Conservation (phyloP, 2,888 invertebrate genomes). For the Hirtodrosophila trivittata region DNA sequence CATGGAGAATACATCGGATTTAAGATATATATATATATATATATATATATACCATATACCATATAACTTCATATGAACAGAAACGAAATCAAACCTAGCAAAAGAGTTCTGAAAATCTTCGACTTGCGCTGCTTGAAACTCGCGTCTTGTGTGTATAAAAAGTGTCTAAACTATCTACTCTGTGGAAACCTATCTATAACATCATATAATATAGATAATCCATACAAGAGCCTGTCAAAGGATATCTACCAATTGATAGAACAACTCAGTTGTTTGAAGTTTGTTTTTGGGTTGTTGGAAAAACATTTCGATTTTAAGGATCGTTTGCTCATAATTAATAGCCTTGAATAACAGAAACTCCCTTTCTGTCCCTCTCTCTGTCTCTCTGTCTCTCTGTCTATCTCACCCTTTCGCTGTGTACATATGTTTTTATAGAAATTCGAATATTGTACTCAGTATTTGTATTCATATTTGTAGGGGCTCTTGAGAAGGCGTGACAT, state of each 20-base stretch:
- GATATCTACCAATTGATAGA: not conserved
- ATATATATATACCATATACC: too few relatives aligned
- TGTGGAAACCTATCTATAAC: too few relatives aligned
- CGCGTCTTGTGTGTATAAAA: too few relatives aligned
- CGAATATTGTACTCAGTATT: not conserved
- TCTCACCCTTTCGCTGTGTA: conserved; percentile 8
- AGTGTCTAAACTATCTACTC: too few relatives aligned
- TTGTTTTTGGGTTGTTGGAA: not conserved
- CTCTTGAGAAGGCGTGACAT: conserved; percentile 48
- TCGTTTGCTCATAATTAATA: not conserved
- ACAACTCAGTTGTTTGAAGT: not conserved
- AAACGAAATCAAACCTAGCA: too few relatives aligned
- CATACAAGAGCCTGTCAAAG: too few relatives aligned
- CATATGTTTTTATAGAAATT: not conserved
- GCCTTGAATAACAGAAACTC: not conserved
- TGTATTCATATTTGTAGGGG: conserved; percentile 8
- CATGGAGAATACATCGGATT: too few relatives aligned
- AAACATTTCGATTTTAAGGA: conserved; percentile 1
- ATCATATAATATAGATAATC: too few relatives aligned
- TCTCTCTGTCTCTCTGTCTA: not conserved
- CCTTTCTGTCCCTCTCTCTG: not conserved
- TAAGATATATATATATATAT: too few relatives aligned
- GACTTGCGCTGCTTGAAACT: too few relatives aligned
- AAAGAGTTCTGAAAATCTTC: too few relatives aligned
- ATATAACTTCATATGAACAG: too few relatives aligned